Conservation (phyloP, 2,113 vertebrate species). For the Barnardius zonarius region DNA sequence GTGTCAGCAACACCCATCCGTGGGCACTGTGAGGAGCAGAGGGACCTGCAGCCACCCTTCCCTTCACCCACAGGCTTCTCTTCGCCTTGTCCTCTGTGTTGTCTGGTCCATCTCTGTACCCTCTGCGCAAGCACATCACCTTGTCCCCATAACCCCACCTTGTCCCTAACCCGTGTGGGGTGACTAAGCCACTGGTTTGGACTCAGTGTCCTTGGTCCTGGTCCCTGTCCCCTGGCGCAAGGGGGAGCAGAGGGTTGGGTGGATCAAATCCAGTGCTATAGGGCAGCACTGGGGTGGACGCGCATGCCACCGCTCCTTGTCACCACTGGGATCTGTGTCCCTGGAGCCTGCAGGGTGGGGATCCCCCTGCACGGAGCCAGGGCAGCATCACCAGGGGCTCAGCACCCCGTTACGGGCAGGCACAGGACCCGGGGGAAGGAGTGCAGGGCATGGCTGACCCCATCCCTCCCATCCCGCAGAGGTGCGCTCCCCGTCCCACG, state of each 20-base stretch:
- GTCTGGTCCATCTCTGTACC: slow-evolving; percentile 68
- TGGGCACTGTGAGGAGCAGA: neutral
- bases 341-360: neutral
- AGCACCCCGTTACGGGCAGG: neutral
- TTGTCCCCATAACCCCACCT: neutral
- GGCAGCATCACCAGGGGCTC: neutral
- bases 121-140: neutral
- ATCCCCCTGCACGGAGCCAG: neutral
- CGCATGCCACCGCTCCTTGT: rapidly evolving
- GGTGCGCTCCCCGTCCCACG: slow-evolving; percentile 84
- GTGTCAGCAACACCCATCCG: rapidly evolving
- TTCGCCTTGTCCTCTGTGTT: slow-evolving; percentile 15
- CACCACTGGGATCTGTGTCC: neutral
- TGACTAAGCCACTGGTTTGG: rapidly evolving
- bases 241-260: neutral
- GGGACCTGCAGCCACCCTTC: neutral
- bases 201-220: neutral
- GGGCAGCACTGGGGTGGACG: rapidly evolving
- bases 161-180: rapidly evolving
- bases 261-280: neutral
- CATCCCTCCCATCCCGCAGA: slow-evolving; percentile 70
- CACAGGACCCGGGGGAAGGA: rapidly evolving
- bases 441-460: neutral
- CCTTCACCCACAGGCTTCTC: neutral
- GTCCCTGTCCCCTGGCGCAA: neutral